Conservation (phyloP, 2,113 vertebrate species). For the Hippoglossus stenolepis region DNA sequence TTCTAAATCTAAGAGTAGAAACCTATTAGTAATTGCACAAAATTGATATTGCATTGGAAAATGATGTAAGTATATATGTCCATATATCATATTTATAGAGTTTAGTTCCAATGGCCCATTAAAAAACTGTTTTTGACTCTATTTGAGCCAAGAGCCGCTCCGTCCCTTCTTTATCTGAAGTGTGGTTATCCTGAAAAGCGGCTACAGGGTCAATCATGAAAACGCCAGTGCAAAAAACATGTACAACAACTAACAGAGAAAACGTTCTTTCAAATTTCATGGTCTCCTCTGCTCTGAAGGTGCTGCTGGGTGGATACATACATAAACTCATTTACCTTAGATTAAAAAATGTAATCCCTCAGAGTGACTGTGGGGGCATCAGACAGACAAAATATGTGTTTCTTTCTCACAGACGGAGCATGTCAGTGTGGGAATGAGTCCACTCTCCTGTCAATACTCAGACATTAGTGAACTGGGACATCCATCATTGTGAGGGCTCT, state of each 20-base stretch:
- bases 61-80: too few species aligned
- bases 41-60: too few species aligned
- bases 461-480: slow-evolving; percentile 10
- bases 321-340: background rate
- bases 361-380: background rate
- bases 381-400: background rate
- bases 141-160: too few species aligned
- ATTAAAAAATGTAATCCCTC: background rate
- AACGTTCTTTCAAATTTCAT: slow-evolving; percentile 11
- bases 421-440: background rate
- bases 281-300: background rate
- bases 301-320: background rate
- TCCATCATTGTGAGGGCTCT: slow-evolving; percentile 12
- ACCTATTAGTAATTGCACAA: too few species aligned
- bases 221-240: slow-evolving; percentile 5
- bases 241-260: slow-evolving; percentile 3
- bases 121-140: too few species aligned
- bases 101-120: too few species aligned
- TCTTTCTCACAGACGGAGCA: background rate
- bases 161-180: background rate
- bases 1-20: too few species aligned
- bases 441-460: background rate
- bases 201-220: slow-evolving; percentile 23
- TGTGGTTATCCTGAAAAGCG: slow-evolving; percentile 8
- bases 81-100: too few species aligned